These are phyloP conservation scores for Dolichallabes microphthalmus DNA, from an alignment of 2,113 vertebrate genomes.

Conservation along the genomic window DNA sequence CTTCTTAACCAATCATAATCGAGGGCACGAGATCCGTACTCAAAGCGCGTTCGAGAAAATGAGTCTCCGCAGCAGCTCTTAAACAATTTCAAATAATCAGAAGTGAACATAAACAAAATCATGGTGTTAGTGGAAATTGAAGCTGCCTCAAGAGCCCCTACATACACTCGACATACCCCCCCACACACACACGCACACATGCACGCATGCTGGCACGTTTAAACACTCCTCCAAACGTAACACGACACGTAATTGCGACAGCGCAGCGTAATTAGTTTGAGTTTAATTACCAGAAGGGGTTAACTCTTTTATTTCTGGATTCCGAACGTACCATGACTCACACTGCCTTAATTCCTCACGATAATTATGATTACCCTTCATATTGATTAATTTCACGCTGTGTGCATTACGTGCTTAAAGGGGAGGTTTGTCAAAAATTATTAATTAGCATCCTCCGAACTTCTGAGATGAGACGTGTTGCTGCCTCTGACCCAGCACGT, in stretches of 20 bases:
- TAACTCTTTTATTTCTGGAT: constrained; percentile 41
- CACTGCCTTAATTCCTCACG: constrained; percentile 42
- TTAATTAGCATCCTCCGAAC: constrained; percentile 32
- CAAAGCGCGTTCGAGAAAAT: background rate
- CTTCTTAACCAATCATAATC: background rate
- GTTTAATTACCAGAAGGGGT: constrained; percentile 49
- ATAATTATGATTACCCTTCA: constrained; percentile 49
- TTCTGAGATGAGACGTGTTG: constrained; percentile 1
- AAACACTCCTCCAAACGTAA: constrained; percentile 54
- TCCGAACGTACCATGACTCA: constrained; percentile 39
- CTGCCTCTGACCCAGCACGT: background rate
- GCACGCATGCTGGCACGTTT: constrained; percentile 50
- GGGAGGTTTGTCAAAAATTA: constrained; percentile 25
- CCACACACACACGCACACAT: constrained; percentile 52
- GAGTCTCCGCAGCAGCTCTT: background rate
- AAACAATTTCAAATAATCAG: background rate
- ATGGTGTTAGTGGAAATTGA: background rate
- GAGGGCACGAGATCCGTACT: background rate
- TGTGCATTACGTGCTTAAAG: constrained; percentile 30
- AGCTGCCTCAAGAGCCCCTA: background rate
- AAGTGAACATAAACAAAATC: background rate
- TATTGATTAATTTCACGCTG: constrained; percentile 39
- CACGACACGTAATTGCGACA: constrained; percentile 50
- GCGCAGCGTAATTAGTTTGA: constrained; percentile 44
- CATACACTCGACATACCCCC: background rate